Percentiles rank a stretch among this genome's conserved stretches.
These are phyloP conservation scores for Hippocampus kuda DNA, from an alignment of 2,797 vertebrate species.

Conservation along the genomic window DNA sequence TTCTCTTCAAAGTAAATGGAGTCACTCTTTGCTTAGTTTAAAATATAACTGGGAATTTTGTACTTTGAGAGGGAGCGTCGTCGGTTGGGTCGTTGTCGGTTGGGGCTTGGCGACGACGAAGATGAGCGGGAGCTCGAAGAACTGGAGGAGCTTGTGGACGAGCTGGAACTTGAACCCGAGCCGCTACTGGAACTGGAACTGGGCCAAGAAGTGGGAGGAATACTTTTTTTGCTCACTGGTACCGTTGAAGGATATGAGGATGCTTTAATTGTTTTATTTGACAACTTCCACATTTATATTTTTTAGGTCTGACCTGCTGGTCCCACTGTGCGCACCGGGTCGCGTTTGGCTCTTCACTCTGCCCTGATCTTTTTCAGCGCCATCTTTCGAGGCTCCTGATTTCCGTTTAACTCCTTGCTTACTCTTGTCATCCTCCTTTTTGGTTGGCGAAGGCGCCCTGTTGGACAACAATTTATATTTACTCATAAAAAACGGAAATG, in stretches of 20 bases:
- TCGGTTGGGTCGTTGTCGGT: slow-evolving; percentile 82
- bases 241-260: background rate
- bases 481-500: background rate
- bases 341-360: slow-evolving; percentile 78
- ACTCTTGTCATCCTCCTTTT: slow-evolving; percentile 83
- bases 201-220: slow-evolving; percentile 26
- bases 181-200: slow-evolving; percentile 87
- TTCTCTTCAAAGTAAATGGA: background rate
- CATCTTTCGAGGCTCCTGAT: slow-evolving; percentile 68
- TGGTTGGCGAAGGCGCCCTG: slow-evolving; percentile 86
- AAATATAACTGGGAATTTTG: slow-evolving; percentile 7
- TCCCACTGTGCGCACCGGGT: slow-evolving; percentile 80
- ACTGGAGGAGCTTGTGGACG: slow-evolving; percentile 86
- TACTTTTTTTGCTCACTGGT: background rate
- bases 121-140: slow-evolving; percentile 87
- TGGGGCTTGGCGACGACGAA: slow-evolving; percentile 81
- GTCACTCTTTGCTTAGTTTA: background rate
- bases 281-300: background rate
- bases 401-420: slow-evolving; percentile 82
- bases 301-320: slow-evolving; percentile 71
- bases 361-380: slow-evolving; percentile 77
- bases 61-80: slow-evolving; percentile 85
- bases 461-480: background rate
- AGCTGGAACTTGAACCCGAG: slow-evolving; percentile 84
- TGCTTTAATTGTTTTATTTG: background rate